Evolutionary conservation across 2,113 vertebrate genomes (phyloP), one percentile per base, ranked within the genome.

Genomic region (Anhinga rufa): DNA sequence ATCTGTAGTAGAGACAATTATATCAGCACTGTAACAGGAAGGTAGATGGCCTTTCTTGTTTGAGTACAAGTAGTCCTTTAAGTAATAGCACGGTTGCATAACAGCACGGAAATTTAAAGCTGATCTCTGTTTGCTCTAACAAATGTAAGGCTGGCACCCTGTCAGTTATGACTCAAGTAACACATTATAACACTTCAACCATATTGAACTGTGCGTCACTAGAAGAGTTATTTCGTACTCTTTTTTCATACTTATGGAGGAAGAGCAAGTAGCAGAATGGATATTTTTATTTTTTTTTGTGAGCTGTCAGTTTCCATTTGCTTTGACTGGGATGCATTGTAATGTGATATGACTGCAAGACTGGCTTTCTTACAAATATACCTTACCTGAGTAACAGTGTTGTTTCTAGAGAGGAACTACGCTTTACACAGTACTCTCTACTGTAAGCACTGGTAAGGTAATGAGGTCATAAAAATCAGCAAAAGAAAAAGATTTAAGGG

Each of bases 101-200:
- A 97, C 44, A 38, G 82, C 86, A 62, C 1, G 92, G 97, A 97
- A 97, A 96, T 89, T 72, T 88, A 92, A 92, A 79, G 86, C 94
- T 40, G 89, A 71, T 70, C 91, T 95, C 79, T 97, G 95, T 96
- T 95, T 95, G 95, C 82, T 89, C 92, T 91, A 76, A 82, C 84
- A 77, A 90, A 80, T 55, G 91, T 79, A 88, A 90, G 89, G 77
- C 92, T 97, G 96, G 97, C 92, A 75, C 28, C 32, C 36, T 34
- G 82, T 97, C 96, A 90, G 89, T 91, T 32, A 13, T 97, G 98
- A 97, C 95, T 97, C 94, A 80, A 93, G 95, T 88, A 69, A 71
- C 92, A 86, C 91, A 60, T 52, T 88, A 65, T 95, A 90, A 93
- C 83, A 54, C 87, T 91, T 57, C 66, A 44, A 88, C 88, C 42